Percentiles rank a stretch among this genome's conserved stretches.
phyloP scores from a whole-genome alignment of 2,797 vertebrate species.

The Halcyon smyrnensis region DNA sequence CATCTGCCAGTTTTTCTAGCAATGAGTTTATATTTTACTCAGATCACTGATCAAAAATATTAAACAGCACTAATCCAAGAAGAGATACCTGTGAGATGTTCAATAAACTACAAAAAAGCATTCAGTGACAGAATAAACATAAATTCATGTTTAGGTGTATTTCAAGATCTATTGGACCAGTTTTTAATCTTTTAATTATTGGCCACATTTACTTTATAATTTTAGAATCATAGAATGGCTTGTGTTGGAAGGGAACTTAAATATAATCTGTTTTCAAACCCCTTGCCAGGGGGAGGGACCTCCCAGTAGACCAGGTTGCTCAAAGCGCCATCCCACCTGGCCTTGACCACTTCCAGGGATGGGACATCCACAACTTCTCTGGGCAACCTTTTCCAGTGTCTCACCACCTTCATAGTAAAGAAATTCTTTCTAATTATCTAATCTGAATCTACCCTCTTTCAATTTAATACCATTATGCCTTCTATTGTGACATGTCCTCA shows the following conservation, averaged over 20 bases:
- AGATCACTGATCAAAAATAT: background rate
- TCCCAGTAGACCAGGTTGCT: background rate
- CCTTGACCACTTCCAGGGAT: background rate
- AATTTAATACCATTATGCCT: too few species aligned
- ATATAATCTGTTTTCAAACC: background rate
- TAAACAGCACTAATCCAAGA: background rate
- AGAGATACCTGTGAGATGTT: background rate
- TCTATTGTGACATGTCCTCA: too few species aligned
- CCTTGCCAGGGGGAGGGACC: background rate
- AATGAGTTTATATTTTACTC: background rate
- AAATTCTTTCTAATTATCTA: too few species aligned
- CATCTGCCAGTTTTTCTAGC: background rate
- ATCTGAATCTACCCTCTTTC: too few species aligned
- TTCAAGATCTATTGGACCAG: background rate
- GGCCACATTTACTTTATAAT: background rate
- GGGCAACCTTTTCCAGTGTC: too few species aligned
- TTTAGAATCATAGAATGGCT: background rate
- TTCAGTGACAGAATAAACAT: background rate
- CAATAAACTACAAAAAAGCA: background rate
- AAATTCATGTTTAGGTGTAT: background rate
- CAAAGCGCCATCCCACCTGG: background rate
- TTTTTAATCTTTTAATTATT: background rate
- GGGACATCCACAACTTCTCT: too few species aligned
- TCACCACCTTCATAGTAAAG: too few species aligned
- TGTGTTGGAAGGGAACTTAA: background rate